These are phyloP conservation scores for Cuniculus paca DNA, from an alignment of 2,797 vertebrate species.

Conservation along the genomic window DNA sequence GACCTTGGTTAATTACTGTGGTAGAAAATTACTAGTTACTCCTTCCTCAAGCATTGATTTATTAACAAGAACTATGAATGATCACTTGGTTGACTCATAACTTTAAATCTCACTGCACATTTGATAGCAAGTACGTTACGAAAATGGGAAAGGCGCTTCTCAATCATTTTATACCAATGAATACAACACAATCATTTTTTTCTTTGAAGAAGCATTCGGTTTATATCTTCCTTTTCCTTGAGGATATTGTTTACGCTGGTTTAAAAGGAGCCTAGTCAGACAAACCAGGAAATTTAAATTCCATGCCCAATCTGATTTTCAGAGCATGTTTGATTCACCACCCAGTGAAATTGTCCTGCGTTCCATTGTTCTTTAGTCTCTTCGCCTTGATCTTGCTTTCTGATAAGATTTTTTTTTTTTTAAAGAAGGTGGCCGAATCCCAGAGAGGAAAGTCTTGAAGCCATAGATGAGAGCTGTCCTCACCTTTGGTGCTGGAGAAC, in stretches of 20 bases:
- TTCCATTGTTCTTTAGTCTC: not conserved
- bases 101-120: not conserved
- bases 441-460: not conserved
- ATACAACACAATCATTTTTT: not conserved
- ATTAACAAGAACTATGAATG: not conserved
- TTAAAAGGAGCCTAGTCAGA: not conserved
- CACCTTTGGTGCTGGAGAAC: not conserved
- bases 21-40: not conserved
- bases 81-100: not conserved
- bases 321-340: not conserved
- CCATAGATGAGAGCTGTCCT: conserved; percentile 56
- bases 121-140: not conserved
- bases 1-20: not conserved
- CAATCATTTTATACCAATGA: not conserved
- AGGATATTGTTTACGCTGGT: not conserved
- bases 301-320: not conserved
- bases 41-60: not conserved
- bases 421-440: not conserved
- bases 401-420: not conserved
- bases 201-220: not conserved
- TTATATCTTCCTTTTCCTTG: not conserved
- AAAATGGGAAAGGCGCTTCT: not conserved
- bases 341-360: not conserved
- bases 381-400: not conserved
- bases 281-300: not conserved